Base-by-base conservation (phyloP, 2,888 invertebrate genomes). In the Trachelus iudaicus region DNA sequence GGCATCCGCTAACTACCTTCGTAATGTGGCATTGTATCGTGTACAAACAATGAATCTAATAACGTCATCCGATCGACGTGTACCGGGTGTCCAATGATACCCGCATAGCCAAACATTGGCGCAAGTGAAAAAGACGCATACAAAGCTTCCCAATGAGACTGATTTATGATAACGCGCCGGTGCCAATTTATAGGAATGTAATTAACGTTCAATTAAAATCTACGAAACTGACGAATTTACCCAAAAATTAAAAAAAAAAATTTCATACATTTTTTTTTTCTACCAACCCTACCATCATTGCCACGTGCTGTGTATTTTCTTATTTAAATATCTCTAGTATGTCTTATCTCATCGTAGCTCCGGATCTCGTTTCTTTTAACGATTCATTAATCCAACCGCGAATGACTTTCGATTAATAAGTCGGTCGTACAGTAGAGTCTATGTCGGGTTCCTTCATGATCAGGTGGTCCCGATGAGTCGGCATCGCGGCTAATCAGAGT, bases 381-480 rank as follows among this genome's bases (percentile, higher is more conserved):
- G 84, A 85, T 83, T 85, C 83, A 85, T 85, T 85, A 85, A 85
- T 85, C 84, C 82, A 78, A 79, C 81, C 78, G 82, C 83, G 81
- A 81, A 84, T 84, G 83, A 86, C 85, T 85, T 85, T 86, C 83
- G 85, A 82, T 84, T 81, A 81, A 86, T 86, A 84, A 88, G 81
- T 80, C 73, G 77, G 80, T 80, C 84, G 85, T 80, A 81, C 81
- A 81, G 76, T 83, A 78, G 75, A 56, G 80, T 68, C 73, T 37
- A 56, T 23, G 80, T 80, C 83, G 76, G 56, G 81, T 76, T 75
- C 79, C 80, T 80, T 76, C 75, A 40, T 79, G 81, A 79, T 81
- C 83, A 85, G 84, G 83, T 84, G 85, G 84, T 79, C 84, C 75
- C 78, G 78, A 85, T 84, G 86, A 87, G 83, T 87, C 83, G 84